Base-by-base conservation (phyloP, 2,888 invertebrate species). In the Platynereis dumerilii region DNA sequence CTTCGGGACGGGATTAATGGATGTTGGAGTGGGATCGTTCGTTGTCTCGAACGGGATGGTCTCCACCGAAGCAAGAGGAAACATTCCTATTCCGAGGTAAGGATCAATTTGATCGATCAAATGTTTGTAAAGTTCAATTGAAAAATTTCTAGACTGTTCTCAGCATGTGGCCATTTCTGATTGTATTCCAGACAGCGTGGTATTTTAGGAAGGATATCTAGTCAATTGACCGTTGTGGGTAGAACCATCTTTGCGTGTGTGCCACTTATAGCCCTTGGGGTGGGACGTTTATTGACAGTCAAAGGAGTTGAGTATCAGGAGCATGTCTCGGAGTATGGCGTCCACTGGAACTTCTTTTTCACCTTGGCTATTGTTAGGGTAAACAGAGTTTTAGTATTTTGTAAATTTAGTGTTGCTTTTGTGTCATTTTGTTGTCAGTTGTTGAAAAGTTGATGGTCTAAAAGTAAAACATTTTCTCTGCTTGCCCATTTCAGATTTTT, bases 261-360 rank as follows among this genome's bases (percentile, higher is more conserved):
- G 12, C 81, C 85, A 10, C 74, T 88, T 45, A 65, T 85, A 20
- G 55, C 83, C 0, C 74, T 87, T n/a, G 87, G 87, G 5, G 26
- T 84, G 22, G 70, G 74, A 3, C 75, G 87, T 60, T 74, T 86
- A 7, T 22, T 85, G 2, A 72, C 83, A 24, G 78, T 87, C 15
- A 83, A 83, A 73, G 73, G 88, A 52, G 85, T 91, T 1, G 89
- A 91, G 72, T 98, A 99, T 83, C 92, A 93, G 65, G 91, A 92
- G 76, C 92, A 94, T 82, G 89, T 92, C 0, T 89, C 91, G 0
- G 99, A 99, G 83, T 99, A 99, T 86, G 99, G 99, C 0, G 88
- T 91, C 0, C 97, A 99, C 83, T 96, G 97, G 93, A 99, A 99
- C 85, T 99, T 99, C 82, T 99, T 98, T 84, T 90, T 96, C 72